A percentile compares a stretch with the other conserved stretches of the same genome.
Evolutionary conservation across 2,888 invertebrate species (phyloP).

Genomic region (Phragmatobia fuliginosa): DNA sequence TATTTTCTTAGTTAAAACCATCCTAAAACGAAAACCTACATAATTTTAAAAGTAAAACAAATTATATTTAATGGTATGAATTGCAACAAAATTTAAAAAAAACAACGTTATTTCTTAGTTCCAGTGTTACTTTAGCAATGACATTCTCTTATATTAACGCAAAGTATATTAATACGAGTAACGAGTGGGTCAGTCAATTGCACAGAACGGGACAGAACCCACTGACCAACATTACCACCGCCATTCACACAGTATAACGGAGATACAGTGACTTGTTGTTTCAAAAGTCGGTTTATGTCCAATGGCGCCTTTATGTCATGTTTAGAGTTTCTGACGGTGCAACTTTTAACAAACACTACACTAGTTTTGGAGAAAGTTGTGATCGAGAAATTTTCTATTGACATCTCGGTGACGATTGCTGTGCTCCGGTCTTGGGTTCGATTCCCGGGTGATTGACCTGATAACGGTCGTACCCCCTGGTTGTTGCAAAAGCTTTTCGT

Average conservation of each 20-base stretch:
- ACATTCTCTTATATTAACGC: not conserved
- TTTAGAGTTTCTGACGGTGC: constrained; percentile 6
- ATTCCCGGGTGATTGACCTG: no score
- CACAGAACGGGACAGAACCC: constrained; percentile 58
- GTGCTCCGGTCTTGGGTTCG: no score
- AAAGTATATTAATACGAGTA: constrained; percentile 28
- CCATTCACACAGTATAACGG: constrained; percentile 57
- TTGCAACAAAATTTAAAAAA: no score
- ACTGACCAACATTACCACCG: constrained; percentile 65
- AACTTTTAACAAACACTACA: constrained; percentile 1
- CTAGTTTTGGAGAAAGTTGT: not conserved
- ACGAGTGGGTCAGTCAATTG: constrained; percentile 59
- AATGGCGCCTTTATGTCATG: constrained; percentile 15
- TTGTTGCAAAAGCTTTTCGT: no score
- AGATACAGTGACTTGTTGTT: constrained; percentile 48
- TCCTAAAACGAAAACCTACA: no score
- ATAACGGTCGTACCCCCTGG: no score
- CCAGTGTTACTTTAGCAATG: not conserved
- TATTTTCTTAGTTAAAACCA: no score
- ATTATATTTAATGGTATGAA: no score
- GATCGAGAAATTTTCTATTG: not conserved
- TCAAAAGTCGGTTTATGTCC: constrained; percentile 25
- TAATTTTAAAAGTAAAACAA: no score
- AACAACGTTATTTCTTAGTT: no score
- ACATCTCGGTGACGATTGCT: no score